These are phyloP conservation scores for Ondatra zibethicus DNA, from an alignment of 2,113 vertebrate genomes.

Conservation along the genomic window DNA sequence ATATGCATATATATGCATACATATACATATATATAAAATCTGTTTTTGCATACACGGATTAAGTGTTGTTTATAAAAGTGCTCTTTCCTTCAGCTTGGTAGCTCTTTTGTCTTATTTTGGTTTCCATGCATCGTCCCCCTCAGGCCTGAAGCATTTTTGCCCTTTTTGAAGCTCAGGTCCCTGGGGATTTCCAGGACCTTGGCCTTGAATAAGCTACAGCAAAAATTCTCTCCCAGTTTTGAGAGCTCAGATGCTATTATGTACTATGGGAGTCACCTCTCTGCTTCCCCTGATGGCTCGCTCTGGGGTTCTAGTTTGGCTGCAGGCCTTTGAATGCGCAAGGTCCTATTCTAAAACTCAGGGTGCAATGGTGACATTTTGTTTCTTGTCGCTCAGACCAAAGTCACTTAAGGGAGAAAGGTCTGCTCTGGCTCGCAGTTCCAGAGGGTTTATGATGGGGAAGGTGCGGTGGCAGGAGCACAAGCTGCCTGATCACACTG, in stretches of 20 bases:
- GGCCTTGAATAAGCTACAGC: neutral
- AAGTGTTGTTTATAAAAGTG: neutral
- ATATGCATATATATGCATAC: no score
- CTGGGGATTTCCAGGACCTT: neutral
- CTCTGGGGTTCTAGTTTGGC: neutral
- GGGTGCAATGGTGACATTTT: neutral
- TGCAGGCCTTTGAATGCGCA: accelerated
- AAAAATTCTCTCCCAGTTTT: neutral
- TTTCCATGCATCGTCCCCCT: neutral
- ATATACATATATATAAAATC: neutral
- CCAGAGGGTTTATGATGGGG: neutral
- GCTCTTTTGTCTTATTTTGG: neutral
- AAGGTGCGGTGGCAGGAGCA: no score
- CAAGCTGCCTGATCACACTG: neutral
- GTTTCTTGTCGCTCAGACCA: neutral
- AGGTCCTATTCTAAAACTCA: neutral
- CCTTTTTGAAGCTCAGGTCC: neutral
- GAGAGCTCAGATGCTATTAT: neutral
- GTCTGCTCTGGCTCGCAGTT: neutral
- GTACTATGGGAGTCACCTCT: accelerated
- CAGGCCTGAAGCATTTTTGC: neutral
- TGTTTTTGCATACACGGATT: no score
- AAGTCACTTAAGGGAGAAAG: neutral
- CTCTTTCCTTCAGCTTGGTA: neutral
- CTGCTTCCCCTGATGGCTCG: neutral